Evolutionary conservation across 2,797 vertebrate species (phyloP), one percentile per base, ranked within the genome.

Genomic region (Anabacerthia variegaticeps): DNA sequence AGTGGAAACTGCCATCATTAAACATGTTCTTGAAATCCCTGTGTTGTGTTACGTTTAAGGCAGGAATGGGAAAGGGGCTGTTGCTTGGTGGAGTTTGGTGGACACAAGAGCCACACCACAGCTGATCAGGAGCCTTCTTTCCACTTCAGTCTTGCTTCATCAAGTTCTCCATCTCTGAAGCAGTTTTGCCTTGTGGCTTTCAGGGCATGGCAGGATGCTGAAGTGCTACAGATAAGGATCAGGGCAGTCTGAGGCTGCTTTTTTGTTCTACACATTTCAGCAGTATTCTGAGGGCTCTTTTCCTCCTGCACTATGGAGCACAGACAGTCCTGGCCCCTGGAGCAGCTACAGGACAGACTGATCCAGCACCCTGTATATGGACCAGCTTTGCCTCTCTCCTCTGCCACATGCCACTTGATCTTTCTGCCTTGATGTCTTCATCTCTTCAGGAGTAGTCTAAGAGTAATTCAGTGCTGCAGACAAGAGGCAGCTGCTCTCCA

Each of bases 1-100:
- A 87, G 58, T 73, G 76, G 92, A 93, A 95, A 92, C 89, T 94
- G 79, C 95, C 71, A 80, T 93, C 83, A 97, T 97, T 97, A 97
- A 97, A 97, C 61, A 88, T 77, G 85, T 96, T 96, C 94, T 96
- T 94, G 89, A 84, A 91, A 95, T n/a, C 68, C 20, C 14, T 51
- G 62, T 54, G 36, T 41, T 49, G 37, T 72, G 24, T 81, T 68
- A 1, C n/a, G 12, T 80, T 71, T 46, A 43, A 65, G 72, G 52
- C 30, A 58, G 16, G 12, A 54, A 9, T 6, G 36, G 62, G 46
- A 56, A 30, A 32, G 16, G 22, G 32, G 13, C 12, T 66, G 26
- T 49, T 68, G 16, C 21, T 15, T 76, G 44, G n/a, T 74, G 71
- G 36, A 36, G 43, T n/a, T 32, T 22, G 23, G 18, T 74, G 68